Percentiles rank a stretch among this genome's conserved stretches.
Evolutionary conservation across 2,888 invertebrate genomes (phyloP).

Genomic region (Drosophila meridionalis): DNA sequence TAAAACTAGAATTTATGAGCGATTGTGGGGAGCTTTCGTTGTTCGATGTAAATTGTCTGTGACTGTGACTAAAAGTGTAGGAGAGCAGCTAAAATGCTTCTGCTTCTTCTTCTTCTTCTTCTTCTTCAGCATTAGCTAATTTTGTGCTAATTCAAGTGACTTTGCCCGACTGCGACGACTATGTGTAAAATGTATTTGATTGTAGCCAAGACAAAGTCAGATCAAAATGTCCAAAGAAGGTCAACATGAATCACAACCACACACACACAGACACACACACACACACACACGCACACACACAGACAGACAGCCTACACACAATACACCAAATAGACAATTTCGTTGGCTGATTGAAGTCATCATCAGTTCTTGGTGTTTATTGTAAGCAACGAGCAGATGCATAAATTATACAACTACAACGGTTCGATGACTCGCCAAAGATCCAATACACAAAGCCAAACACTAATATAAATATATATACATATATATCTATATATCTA

Average conservation of each 20-base stretch:
- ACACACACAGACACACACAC: slow-evolving; percentile 23
- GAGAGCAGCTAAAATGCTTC: slow-evolving; percentile 28
- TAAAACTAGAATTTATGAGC: slow-evolving; percentile 66
- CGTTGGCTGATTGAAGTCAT: slow-evolving; percentile 58
- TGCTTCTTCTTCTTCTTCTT: not conserved
- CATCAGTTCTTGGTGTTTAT: slow-evolving; percentile 62
- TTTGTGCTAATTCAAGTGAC: slow-evolving; percentile 51
- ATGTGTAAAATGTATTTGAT: slow-evolving; percentile 34
- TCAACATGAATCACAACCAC: slow-evolving; percentile 52
- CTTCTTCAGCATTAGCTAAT: slow-evolving; percentile 45
- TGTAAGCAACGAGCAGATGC: slow-evolving; percentile 44
- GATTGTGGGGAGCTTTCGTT: slow-evolving; percentile 42
- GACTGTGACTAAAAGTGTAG: slow-evolving; percentile 28
- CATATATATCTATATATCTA: not conserved
- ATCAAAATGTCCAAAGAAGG: slow-evolving; percentile 51
- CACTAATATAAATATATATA: slow-evolving; percentile 2
- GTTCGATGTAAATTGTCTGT: slow-evolving; percentile 53
- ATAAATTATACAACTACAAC: slow-evolving; percentile 50
- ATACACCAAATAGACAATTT: slow-evolving; percentile 34
- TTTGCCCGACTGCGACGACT: slow-evolving; percentile 20
- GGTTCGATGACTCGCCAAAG: slow-evolving; percentile 53
- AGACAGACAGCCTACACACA: slow-evolving; percentile 34
- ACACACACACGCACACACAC: slow-evolving; percentile 8
- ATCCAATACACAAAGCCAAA: slow-evolving; percentile 37
- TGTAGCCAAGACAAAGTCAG: slow-evolving; percentile 30